Evolutionary conservation across 2,113 vertebrate genomes (phyloP).

Genomic region (Cygnus buccinator): DNA sequence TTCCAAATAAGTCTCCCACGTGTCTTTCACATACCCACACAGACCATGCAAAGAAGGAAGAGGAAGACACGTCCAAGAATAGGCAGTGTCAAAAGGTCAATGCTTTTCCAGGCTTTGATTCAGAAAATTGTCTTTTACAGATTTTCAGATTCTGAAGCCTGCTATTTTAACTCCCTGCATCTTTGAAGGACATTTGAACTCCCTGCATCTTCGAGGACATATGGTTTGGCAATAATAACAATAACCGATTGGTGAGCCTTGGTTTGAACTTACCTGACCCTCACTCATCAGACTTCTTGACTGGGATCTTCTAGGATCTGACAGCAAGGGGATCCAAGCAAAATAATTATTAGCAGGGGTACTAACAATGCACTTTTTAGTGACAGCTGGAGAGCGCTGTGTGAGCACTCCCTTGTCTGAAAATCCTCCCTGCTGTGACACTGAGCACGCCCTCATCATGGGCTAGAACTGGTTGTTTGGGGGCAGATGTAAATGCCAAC

Average conservation of each 20-base stretch:
- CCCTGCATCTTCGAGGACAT: not conserved
- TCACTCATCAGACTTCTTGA: not conserved
- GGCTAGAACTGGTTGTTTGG: not conserved
- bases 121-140: not conserved
- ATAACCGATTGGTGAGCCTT: not conserved
- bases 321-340: not conserved
- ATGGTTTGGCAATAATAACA: not conserved
- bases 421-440: not conserved
- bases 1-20: not conserved
- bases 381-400: not conserved
- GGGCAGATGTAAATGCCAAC: not conserved
- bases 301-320: not conserved
- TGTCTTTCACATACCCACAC: not conserved
- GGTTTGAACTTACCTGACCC: not conserved
- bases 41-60: not conserved
- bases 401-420: not conserved
- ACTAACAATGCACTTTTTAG: not conserved
- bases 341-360: not conserved
- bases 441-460: not conserved
- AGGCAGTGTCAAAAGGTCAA: not conserved
- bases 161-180: not conserved
- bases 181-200: not conserved
- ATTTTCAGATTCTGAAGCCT: not conserved
- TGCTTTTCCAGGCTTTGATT: conserved; percentile 29
- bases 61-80: not conserved